These are phyloP conservation scores for Crotalus viridis DNA, from an alignment of 2,113 vertebrate genomes.

Conservation along the genomic window DNA sequence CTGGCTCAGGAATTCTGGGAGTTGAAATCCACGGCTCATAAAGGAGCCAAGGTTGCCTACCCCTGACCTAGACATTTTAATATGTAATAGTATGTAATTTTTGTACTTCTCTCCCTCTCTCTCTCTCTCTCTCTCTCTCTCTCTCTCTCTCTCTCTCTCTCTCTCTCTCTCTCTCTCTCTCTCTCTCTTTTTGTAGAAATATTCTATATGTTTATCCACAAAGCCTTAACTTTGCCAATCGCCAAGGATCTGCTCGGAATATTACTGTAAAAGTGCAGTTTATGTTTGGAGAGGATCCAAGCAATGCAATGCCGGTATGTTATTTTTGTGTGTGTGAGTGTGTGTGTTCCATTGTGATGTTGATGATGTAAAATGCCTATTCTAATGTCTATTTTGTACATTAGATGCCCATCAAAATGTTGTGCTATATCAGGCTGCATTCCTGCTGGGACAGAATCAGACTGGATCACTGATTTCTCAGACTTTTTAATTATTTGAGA, in stretches of 20 bases:
- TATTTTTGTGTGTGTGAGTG: neutral
- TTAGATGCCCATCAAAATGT: neutral
- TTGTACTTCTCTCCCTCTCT: constrained; percentile 8
- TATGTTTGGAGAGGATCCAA: constrained; percentile 95
- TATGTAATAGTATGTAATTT: neutral
- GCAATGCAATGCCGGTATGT: constrained; percentile 93
- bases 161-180: constrained; percentile 11
- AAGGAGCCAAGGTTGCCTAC: no score
- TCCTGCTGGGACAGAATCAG: neutral
- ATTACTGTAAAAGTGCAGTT: constrained; percentile 99
- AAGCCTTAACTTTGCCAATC: constrained; percentile 98
- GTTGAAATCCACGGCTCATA: no score
- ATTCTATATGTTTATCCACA: constrained; percentile 95
- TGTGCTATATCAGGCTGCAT: neutral
- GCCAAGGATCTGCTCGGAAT: constrained; percentile 96
- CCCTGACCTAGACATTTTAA: no score
- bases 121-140: constrained; percentile 36
- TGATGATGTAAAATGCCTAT: neutral
- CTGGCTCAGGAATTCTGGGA: no score
- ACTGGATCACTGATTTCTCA: neutral
- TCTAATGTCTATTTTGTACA: neutral
- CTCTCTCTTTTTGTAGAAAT: constrained; percentile 78
- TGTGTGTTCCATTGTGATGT: constrained; percentile 16
- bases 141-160: constrained; percentile 11
- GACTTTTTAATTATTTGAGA: neutral